phyloP scores from a whole-genome alignment of 2,888 invertebrate genomes.

The Coelinius sp. region DNA sequence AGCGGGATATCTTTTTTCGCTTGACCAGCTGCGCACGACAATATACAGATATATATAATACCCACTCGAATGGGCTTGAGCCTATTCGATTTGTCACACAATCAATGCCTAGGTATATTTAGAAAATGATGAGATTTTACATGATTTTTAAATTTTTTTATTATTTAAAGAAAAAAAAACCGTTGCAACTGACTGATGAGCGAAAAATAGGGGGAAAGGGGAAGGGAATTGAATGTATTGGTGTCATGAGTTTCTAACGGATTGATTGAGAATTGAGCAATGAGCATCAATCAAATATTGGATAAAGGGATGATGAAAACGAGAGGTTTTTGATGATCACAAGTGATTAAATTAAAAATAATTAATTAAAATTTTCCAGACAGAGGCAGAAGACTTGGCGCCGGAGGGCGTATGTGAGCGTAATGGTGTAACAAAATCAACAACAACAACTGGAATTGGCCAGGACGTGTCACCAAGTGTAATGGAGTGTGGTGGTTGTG shows the following conservation, averaged over 20 bases:
- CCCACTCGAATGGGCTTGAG: too few species aligned
- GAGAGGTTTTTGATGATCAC: too few species aligned
- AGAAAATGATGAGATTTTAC: conserved; percentile 19
- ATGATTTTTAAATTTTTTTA: neutral
- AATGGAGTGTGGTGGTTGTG: conserved; percentile 72
- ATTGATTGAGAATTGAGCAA: neutral
- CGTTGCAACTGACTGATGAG: neutral
- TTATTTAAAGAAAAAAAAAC: neutral
- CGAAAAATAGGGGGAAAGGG: too few species aligned
- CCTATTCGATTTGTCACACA: conserved; percentile 46
- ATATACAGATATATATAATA: conserved; percentile 19
- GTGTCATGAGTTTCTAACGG: too few species aligned
- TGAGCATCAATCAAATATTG: conserved; percentile 30
- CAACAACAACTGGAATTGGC: conserved; percentile 52
- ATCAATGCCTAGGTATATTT: conserved; percentile 27
- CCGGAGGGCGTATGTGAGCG: conserved; percentile 60
- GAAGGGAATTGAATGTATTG: too few species aligned
- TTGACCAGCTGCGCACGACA: conserved; percentile 60
- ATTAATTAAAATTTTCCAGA: conserved; percentile 51
- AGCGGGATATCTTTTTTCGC: conserved; percentile 53
- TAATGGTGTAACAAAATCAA: conserved; percentile 51
- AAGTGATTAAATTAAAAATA: neutral
- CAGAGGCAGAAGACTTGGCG: conserved; percentile 63
- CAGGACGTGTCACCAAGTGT: conserved; percentile 89
- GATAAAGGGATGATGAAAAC: conserved; percentile 42